Percentiles rank a stretch among this genome's conserved stretches.
phyloP scores from a whole-genome alignment of 2,888 invertebrate species.

The Polymixis lichenea region DNA sequence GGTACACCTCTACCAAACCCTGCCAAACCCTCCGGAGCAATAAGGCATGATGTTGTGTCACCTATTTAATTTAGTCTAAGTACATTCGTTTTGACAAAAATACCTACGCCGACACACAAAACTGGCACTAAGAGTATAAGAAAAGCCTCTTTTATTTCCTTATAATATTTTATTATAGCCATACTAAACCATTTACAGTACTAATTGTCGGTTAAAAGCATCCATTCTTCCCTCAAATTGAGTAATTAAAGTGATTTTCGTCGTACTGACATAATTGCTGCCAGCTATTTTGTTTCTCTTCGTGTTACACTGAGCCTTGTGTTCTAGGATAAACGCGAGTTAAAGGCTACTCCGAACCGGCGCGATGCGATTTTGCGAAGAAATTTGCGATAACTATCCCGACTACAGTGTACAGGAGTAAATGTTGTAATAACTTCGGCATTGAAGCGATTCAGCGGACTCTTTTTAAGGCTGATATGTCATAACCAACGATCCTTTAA shows the following conservation, averaged over 20 bases:
- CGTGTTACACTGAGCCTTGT: conserved; percentile 33
- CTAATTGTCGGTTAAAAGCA: conserved; percentile 37
- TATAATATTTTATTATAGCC: conserved; percentile 7
- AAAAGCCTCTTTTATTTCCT: background rate
- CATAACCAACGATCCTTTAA: background rate
- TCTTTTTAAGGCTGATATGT: background rate
- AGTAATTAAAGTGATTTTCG: conserved; percentile 53
- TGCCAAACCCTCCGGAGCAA: no score
- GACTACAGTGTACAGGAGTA: background rate
- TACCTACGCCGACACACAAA: background rate
- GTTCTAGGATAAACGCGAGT: background rate
- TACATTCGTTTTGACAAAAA: no score
- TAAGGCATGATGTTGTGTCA: no score
- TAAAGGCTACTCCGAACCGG: background rate
- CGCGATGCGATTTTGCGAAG: background rate
- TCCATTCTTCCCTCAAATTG: conserved; percentile 40
- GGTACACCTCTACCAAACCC: no score
- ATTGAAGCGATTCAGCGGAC: no score
- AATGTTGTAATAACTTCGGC: background rate
- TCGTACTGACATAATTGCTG: conserved; percentile 41
- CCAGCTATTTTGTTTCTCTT: conserved; percentile 34
- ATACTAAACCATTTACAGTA: conserved; percentile 30
- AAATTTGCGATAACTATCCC: background rate
- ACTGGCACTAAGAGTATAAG: background rate
- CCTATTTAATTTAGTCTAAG: no score